A percentile compares a stretch with the other conserved stretches of the same genome.
Conservation (phyloP, 2,113 vertebrate genomes). For the Gambusia affinis region DNA sequence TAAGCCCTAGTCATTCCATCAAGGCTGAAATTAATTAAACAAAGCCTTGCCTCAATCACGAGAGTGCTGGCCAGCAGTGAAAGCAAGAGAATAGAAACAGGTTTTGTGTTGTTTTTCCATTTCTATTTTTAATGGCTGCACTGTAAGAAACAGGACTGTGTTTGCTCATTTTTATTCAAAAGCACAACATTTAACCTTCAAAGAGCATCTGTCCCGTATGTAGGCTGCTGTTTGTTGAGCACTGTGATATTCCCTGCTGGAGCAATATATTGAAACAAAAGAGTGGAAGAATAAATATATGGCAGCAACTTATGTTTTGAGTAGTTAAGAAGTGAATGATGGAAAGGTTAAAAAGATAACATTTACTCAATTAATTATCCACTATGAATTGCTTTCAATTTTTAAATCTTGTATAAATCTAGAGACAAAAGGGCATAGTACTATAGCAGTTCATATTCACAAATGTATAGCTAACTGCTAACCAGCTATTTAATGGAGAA, state of each 20-base stretch:
- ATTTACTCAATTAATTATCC: not conserved
- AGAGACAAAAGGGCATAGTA: not conserved
- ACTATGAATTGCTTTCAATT: not conserved
- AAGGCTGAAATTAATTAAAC: slow-evolving; percentile 80
- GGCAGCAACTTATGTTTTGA: not conserved
- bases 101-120: slow-evolving; percentile 10
- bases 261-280: not conserved
- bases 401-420: not conserved
- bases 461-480: slow-evolving; percentile 49
- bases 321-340: not conserved
- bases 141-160: not conserved
- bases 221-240: not conserved
- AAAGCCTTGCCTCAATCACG: slow-evolving; percentile 60
- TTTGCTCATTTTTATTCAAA: slow-evolving; percentile 2
- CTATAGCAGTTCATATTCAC: not conserved
- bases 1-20: slow-evolving; percentile 76
- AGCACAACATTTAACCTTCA: not conserved
- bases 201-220: not conserved
- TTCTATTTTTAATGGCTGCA: slow-evolving; percentile 23
- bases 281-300: not conserved
- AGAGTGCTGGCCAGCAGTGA: slow-evolving; percentile 55
- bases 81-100: slow-evolving; percentile 15
- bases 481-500: slow-evolving; percentile 81
- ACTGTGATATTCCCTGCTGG: not conserved
- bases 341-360: not conserved